A percentile compares a stretch with the other conserved stretches of the same genome.
phyloP scores from a whole-genome alignment of 2,797 vertebrate genomes.

The Pseudocheirus occidentalis region DNA sequence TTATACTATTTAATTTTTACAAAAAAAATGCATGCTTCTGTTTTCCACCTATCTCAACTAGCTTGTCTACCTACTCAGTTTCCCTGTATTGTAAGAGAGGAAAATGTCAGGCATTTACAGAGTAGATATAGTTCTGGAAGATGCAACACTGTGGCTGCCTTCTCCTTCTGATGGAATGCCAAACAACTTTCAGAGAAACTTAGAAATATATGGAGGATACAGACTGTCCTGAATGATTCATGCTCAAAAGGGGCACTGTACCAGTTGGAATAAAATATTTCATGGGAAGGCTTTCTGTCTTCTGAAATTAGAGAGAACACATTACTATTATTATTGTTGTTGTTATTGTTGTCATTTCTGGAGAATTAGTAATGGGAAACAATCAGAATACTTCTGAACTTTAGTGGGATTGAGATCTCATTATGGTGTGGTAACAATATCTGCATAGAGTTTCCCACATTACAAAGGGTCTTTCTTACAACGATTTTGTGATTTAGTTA shows the following conservation, averaged over 20 bases:
- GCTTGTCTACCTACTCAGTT: not conserved
- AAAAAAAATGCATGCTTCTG: not conserved
- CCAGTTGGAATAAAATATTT: not conserved
- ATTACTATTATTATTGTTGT: not conserved
- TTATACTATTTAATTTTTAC: slow-evolving; percentile 12
- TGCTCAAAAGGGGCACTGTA: not conserved
- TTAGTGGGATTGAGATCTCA: not conserved
- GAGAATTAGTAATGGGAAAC: not conserved
- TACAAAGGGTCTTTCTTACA: not conserved
- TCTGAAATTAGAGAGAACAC: not conserved
- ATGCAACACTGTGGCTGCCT: not conserved
- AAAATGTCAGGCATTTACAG: not conserved
- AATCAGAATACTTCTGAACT: not conserved
- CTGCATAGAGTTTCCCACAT: not conserved
- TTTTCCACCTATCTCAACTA: not conserved
- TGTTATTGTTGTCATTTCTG: not conserved
- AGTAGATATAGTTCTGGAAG: not conserved
- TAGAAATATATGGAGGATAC: not conserved
- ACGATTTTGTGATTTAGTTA: not conserved
- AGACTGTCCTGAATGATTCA: not conserved
- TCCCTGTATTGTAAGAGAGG: not conserved
- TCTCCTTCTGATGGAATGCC: not conserved
- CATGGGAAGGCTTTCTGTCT: not conserved
- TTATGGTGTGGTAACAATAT: not conserved
- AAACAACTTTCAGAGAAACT: slow-evolving; percentile 1